Evolutionary conservation across 2,888 invertebrate genomes (phyloP).

Genomic region (Disparrhopalites patrizii): DNA sequence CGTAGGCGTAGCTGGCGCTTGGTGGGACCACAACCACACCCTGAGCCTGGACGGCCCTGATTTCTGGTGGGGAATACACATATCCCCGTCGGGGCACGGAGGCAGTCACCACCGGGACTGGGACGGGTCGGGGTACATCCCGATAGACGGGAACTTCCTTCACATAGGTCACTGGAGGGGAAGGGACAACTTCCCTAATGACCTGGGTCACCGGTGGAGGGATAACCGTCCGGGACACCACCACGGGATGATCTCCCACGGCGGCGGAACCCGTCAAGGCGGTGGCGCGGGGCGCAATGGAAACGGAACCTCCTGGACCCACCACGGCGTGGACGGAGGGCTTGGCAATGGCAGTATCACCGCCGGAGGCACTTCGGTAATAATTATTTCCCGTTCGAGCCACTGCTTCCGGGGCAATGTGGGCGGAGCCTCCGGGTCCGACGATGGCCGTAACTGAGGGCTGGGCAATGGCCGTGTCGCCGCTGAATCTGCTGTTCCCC

Average conservation of each 20-base stretch:
- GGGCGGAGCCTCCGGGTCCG: constrained; percentile 43
- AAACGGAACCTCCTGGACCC: constrained; percentile 39
- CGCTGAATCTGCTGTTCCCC: constrained; percentile 31
- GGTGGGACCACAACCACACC: constrained; percentile 39
- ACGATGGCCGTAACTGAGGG: constrained; percentile 44
- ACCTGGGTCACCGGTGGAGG: background rate
- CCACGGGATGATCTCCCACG: background rate
- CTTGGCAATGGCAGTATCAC: constrained; percentile 31
- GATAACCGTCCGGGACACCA: background rate
- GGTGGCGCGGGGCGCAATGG: constrained; percentile 35
- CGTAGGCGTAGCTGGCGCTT: constrained; percentile 34
- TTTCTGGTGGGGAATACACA: background rate
- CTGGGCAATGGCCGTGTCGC: constrained; percentile 37
- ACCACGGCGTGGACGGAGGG: constrained; percentile 33
- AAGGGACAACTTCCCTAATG: constrained; percentile 14
- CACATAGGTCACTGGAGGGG: constrained; percentile 4
- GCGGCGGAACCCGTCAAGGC: constrained; percentile 28
- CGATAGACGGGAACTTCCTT: background rate
- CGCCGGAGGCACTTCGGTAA: constrained; percentile 14
- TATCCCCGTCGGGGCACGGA: background rate
- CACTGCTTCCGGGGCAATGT: constrained; percentile 39
- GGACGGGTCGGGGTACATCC: constrained; percentile 15
- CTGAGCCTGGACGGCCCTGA: constrained; percentile 29
- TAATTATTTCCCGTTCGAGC: constrained; percentile 15
- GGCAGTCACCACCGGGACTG: constrained; percentile 9